Percentiles rank a stretch among this genome's conserved stretches.
Evolutionary conservation across 2,888 invertebrate species (phyloP).

Genomic region (Colostygia pectinataria): DNA sequence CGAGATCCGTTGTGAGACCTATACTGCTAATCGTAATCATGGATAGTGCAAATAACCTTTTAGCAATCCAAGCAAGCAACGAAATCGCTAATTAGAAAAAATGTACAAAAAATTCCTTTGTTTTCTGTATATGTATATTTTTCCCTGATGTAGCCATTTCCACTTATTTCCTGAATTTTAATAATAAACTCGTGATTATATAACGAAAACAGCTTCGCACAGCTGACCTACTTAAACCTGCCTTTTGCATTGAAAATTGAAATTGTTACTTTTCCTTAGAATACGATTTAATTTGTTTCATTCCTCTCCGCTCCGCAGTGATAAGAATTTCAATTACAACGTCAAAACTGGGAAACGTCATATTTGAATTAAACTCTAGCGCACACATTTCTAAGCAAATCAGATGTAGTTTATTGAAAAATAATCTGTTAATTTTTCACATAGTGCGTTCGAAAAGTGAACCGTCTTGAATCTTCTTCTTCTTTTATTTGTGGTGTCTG

Average conservation of each 20-base stretch:
- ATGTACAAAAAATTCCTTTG: too few species aligned
- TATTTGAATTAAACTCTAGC: constrained; percentile 31
- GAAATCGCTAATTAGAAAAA: too few species aligned
- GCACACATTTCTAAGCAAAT: too few species aligned
- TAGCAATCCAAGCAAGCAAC: too few species aligned
- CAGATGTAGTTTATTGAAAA: too few species aligned
- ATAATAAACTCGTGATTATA: constrained; percentile 19
- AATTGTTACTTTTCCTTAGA: constrained; percentile 30
- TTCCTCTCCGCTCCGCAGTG: constrained; percentile 19
- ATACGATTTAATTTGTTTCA: constrained; percentile 20
- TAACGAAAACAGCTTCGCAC: constrained; percentile 24
- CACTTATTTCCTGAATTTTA: constrained; percentile 18
- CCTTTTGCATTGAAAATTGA: constrained; percentile 31
- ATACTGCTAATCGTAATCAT: too few species aligned
- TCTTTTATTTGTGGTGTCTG: too few species aligned
- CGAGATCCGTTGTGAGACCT: too few species aligned
- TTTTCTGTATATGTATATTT: not conserved
- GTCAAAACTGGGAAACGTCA: constrained; percentile 23
- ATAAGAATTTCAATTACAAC: constrained; percentile 34
- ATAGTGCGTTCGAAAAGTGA: too few species aligned
- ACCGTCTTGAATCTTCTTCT: too few species aligned
- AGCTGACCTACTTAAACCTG: constrained; percentile 29
- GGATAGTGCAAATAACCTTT: too few species aligned
- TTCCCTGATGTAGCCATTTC: constrained; percentile 3
- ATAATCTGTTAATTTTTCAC: too few species aligned